Conservation (phyloP, 2,113 vertebrate genomes). For the Brachyistius frenatus region DNA sequence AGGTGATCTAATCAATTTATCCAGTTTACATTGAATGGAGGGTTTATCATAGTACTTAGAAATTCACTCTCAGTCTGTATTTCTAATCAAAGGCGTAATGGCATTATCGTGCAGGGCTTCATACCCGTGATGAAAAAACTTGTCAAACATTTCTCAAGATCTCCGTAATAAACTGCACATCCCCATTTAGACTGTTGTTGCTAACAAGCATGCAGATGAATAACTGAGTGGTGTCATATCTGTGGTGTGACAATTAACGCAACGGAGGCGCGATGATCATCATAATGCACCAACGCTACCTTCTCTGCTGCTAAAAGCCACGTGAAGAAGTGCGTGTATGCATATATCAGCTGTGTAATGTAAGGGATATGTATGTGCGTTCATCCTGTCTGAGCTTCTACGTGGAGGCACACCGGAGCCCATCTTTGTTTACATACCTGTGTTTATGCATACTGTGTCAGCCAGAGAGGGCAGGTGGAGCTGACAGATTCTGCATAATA, state of each 20-base stretch:
- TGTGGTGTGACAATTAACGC: slow-evolving; percentile 25
- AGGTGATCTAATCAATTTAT: slow-evolving; percentile 31
- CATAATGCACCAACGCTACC: not conserved
- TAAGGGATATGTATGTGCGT: not conserved
- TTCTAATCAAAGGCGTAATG: not conserved
- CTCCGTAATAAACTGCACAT: not conserved
- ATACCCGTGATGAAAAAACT: not conserved
- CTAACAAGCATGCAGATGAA: slow-evolving; percentile 36
- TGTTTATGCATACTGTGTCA: slow-evolving; percentile 47
- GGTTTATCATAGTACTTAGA: not conserved
- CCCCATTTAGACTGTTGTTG: not conserved
- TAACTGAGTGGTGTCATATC: not conserved
- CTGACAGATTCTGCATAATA: slow-evolving; percentile 44
- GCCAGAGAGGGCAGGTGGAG: slow-evolving; percentile 45
- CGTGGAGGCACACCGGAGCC: not conserved
- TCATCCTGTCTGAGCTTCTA: not conserved
- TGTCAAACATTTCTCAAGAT: not conserved
- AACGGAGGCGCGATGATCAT: not conserved
- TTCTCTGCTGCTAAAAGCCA: not conserved
- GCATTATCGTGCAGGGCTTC: not conserved
- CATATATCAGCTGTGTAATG: not conserved
- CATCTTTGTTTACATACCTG: slow-evolving; percentile 35
- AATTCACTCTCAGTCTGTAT: not conserved
- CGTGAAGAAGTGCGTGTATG: not conserved
- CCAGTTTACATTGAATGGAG: not conserved